Evolutionary conservation across 2,113 vertebrate species (phyloP), one percentile per base, ranked within the genome.

Genomic region (Vulpes ferrilata): DNA sequence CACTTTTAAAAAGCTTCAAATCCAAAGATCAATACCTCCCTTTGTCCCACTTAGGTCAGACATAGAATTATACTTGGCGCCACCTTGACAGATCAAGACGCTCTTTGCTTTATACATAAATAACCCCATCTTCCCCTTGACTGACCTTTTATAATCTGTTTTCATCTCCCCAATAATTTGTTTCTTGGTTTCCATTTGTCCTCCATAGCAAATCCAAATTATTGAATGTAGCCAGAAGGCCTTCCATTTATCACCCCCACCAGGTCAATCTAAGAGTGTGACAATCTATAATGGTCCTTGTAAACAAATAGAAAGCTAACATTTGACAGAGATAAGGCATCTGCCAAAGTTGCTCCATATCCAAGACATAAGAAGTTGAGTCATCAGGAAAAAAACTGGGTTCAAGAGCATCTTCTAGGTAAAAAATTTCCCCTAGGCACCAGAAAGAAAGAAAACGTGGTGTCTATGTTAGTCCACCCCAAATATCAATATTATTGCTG

Each of bases 261-360:
- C 32, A 90, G 81, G 64, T 93, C 87, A 92, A 32, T 57, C 69
- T 73, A 35, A 90, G 73, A 88, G 57, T 64, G 30, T 86, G 67
- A 87, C 48, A 87, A 96, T 90, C 86, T 93, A 32, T 87, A 97
- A 86, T 80, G 20, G 64, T 87, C 16, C 69, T 80, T 88, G 43
- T 88, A 96, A 95, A 92, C 88, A 96, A 96, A 95, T 11, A 96
- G 67, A 95, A 93, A 96, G 62, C 38, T 73, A 96, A 89, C 48
- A 59, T 67, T 89, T 92, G 35, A 93, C 95, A 96, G 60, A 96
- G 89, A 93, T 67, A 88, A 95, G 87, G 85, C 30, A 96, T 53
- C 67, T 88, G 38, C 69, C 53, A 92, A 95, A 55, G 11, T 57
- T 92, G 76, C 88, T 64, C 73, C 69, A 9, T 92, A 23, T 90